Percentiles rank a stretch among this genome's conserved stretches.
These are phyloP conservation scores for Tachycineta bicolor DNA, from an alignment of 2,113 vertebrate species.

Conservation along the genomic window DNA sequence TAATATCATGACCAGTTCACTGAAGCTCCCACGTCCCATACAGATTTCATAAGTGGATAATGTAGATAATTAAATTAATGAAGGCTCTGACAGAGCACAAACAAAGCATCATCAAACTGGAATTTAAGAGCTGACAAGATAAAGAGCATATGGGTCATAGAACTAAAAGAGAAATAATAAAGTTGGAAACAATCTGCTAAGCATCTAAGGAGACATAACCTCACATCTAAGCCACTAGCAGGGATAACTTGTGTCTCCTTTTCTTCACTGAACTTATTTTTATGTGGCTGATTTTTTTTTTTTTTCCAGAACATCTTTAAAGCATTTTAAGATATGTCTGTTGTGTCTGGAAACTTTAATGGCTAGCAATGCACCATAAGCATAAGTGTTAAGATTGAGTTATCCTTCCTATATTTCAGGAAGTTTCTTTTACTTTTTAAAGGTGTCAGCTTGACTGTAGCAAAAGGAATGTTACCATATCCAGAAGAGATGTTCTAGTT, in stretches of 20 bases:
- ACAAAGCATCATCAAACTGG: neutral
- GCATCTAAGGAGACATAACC: neutral
- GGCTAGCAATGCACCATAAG: neutral
- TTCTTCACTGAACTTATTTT: neutral
- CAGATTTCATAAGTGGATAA: neutral
- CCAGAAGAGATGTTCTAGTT: neutral
- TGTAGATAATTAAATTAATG: slow-evolving; percentile 7
- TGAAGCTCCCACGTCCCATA: neutral
- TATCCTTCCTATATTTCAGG: neutral
- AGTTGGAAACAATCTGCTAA: neutral
- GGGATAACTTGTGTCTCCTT: neutral
- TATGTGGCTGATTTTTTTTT: neutral
- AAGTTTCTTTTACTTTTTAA: neutral
- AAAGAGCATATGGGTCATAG: neutral
- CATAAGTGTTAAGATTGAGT: neutral
- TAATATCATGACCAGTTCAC: neutral
- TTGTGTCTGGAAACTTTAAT: neutral
- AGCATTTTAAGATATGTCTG: neutral
- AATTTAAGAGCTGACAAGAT: neutral
- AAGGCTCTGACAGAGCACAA: neutral
- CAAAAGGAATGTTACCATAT: neutral
- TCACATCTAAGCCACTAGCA: neutral
- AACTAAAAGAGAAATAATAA: neutral
- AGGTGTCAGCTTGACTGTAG: neutral
- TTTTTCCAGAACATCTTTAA: neutral